Base-by-base conservation (phyloP, 2,797 vertebrate genomes). In the Momotus momota region DNA sequence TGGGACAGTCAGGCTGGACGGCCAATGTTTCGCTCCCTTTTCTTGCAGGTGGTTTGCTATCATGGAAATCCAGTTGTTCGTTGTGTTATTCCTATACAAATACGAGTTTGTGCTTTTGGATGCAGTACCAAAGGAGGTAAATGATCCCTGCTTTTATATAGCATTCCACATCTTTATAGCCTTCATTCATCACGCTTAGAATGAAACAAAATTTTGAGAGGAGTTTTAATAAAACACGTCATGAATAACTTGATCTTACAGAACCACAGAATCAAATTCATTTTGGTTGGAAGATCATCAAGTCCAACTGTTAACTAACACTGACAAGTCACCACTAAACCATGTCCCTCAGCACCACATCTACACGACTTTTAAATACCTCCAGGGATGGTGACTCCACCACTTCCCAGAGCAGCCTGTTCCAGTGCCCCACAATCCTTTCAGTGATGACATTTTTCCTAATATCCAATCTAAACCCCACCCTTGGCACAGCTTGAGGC, bases 1-100 rank as follows among this genome's bases (percentile, higher is more conserved):
- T 14, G 21, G 19, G 52, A 38, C 40, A 29, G 13, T 54, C 45
- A 51, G 40, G 46, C 48, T 89, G 88, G 51, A 72, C 0, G 14
- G 40, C 21, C 12, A 29, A 15, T 4, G 6, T 65, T 78, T 80
- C 72, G 92, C 12, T 90, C 26, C 73, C 51, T 86, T 94, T 86
- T 48, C 69, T 73, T 97, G 88, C 88, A 98, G 98, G 93, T 98
- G 98, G 98, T 98, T 98, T 80, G 98, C 98, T 3, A 86, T 99
- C 81, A 97, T 98, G 97, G 98, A 98, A 89, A 97, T 98, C 92
- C 98, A 99, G 80, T 86, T 98, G 92, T 94, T 97, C 0, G 51
- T 98, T 57, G 88, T 97, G 86, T 94, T 98, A 54, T 96, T 98
- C 81, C 97, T 99, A n/a, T 96, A 98, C 92, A 98, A 98, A 93